Percentiles rank a stretch among this genome's conserved stretches.
Conservation (phyloP, 2,888 invertebrate species). For the Apamea sordens region DNA sequence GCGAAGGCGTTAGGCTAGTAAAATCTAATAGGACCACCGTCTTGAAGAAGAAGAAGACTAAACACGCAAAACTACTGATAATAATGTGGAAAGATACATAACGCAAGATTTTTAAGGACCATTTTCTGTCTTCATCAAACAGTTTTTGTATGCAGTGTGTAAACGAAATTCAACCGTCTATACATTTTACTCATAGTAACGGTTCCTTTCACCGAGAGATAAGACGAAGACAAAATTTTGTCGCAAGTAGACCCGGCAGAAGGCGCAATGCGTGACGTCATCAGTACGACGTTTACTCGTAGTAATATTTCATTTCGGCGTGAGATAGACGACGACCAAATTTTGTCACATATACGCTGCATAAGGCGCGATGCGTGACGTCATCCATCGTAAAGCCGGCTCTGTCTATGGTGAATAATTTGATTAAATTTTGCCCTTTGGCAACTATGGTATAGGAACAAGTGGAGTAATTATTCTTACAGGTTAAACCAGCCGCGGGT, state of each 20-base stretch:
- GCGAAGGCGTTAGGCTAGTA: neutral
- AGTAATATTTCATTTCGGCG: too few relatives aligned
- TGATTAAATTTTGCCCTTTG: neutral
- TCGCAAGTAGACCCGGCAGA: neutral
- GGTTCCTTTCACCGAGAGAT: neutral
- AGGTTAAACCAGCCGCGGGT: neutral
- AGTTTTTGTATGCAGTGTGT: neutral
- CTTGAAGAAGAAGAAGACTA: neutral
- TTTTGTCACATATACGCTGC: neutral
- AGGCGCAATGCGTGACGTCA: neutral
- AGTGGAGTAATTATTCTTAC: neutral
- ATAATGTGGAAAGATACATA: neutral
- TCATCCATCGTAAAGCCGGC: neutral
- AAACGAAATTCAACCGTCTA: neutral
- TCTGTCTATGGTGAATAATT: neutral
- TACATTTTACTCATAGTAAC: neutral
- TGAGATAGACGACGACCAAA: neutral
- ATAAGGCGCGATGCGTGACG: neutral
- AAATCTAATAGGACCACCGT: neutral
- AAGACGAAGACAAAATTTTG: too few relatives aligned
- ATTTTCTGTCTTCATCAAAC: neutral
- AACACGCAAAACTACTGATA: neutral
- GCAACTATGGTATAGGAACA: neutral
- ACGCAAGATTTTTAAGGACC: neutral
- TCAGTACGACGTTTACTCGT: neutral